Evolutionary conservation across 2,113 vertebrate species (phyloP).

Genomic region (Galeopterus variegatus): DNA sequence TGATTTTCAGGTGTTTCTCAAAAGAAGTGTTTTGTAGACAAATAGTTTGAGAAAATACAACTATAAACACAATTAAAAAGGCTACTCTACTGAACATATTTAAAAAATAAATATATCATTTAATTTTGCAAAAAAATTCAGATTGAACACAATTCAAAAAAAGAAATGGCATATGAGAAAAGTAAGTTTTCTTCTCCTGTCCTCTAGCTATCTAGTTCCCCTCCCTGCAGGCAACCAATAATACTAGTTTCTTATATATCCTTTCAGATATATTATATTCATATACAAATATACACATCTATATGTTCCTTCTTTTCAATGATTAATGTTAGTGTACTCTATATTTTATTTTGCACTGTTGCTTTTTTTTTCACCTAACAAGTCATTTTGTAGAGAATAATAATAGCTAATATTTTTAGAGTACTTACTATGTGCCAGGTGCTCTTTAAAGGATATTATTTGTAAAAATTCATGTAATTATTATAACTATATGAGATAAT

Average conservation of each 20-base stretch:
- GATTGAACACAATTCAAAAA: slow-evolving; percentile 26
- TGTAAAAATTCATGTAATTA: slow-evolving; percentile 20
- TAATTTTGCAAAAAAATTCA: neutral
- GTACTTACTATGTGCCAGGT: neutral
- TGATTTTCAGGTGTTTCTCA: slow-evolving; percentile 25
- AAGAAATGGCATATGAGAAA: neutral
- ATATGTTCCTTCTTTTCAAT: neutral
- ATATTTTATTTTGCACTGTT: neutral
- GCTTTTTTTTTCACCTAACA: neutral
- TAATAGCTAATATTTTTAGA: slow-evolving; percentile 21
- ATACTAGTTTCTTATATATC: neutral
- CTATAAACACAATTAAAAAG: slow-evolving; percentile 33
- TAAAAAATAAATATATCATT: neutral
- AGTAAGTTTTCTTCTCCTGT: neutral
- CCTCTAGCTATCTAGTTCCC: neutral
- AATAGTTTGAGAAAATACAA: slow-evolving; percentile 22
- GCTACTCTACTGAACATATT: neutral
- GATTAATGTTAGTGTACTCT: neutral
- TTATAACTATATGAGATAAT: neutral
- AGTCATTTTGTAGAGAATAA: slow-evolving; percentile 36
- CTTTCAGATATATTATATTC: neutral
- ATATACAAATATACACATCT: neutral
- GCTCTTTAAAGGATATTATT: neutral
- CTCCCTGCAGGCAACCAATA: neutral
- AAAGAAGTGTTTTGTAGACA: slow-evolving; percentile 10